Conservation (phyloP, 1,140 invertebrate species). For the Cyrtorhinus lividipennis region DNA sequence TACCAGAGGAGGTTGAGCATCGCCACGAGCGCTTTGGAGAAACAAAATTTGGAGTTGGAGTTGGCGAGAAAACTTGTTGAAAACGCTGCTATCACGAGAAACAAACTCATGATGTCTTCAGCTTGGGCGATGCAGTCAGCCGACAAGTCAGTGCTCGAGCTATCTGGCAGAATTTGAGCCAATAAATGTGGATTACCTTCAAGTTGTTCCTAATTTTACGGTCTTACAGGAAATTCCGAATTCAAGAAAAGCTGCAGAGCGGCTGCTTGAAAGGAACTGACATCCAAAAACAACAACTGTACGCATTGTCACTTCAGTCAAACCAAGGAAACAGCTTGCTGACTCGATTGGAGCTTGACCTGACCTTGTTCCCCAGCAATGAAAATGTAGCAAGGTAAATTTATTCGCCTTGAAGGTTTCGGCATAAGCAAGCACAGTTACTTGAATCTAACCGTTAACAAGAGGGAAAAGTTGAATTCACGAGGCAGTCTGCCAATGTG, state of each 20-base stretch:
- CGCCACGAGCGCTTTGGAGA: slow-evolving; percentile 17
- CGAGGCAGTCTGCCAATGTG: too few relatives aligned
- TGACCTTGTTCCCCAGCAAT: slow-evolving; percentile 16
- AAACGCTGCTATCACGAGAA: slow-evolving; percentile 20
- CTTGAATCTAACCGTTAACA: too few relatives aligned
- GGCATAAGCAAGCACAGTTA: too few relatives aligned
- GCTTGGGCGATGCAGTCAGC: slow-evolving; percentile 18
- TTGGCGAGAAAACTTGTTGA: slow-evolving; percentile 21
- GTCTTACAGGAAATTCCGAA: slow-evolving; percentile 16
- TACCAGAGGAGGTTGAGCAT: slow-evolving; percentile 17
- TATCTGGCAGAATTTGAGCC: not conserved
- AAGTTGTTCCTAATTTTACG: not conserved
- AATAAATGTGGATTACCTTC: not conserved
- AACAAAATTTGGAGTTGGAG: slow-evolving; percentile 22
- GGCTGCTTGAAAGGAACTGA: slow-evolving; percentile 20
- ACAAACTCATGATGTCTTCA: slow-evolving; percentile 14
- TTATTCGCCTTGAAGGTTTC: too few relatives aligned
- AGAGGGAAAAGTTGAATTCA: too few relatives aligned
- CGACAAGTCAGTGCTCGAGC: too few relatives aligned
- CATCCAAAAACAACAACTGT: slow-evolving; percentile 22
- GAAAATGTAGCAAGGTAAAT: slow-evolving; percentile 15
- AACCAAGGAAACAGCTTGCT: slow-evolving; percentile 20
- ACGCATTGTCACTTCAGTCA: slow-evolving; percentile 19
- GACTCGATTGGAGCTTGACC: slow-evolving; percentile 13
- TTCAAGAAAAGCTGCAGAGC: slow-evolving; percentile 20